phyloP scores from a whole-genome alignment of 1,140 invertebrate species.

The Procambarus clarkii region DNA sequence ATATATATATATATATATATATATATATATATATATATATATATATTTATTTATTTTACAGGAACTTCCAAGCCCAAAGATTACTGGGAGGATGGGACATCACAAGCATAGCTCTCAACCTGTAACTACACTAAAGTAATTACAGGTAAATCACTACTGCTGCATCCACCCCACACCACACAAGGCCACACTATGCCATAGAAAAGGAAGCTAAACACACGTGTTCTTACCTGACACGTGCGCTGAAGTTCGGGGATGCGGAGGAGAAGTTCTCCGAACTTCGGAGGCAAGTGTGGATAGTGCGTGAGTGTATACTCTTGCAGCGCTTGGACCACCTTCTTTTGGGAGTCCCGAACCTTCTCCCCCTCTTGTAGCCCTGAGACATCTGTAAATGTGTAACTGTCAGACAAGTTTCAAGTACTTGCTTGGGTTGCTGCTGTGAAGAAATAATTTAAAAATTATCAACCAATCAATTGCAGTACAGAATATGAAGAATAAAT shows the following conservation, averaged over 20 bases:
- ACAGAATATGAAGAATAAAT: not conserved
- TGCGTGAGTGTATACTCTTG: conserved; percentile 93
- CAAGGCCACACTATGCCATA: too few relatives aligned
- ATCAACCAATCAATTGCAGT: not conserved
- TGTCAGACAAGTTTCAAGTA: not conserved
- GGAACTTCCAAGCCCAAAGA: too few relatives aligned
- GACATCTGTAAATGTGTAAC: conserved; percentile 81
- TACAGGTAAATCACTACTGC: too few relatives aligned
- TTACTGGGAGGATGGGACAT: too few relatives aligned
- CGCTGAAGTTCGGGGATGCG: conserved; percentile 95
- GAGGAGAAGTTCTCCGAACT: conserved; percentile 94
- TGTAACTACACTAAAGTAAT: too few relatives aligned
- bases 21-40: too few relatives aligned
- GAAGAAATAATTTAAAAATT: conserved; percentile 5
- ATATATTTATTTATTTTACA: too few relatives aligned
- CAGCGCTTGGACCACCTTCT: conserved; percentile 93
- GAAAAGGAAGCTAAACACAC: too few relatives aligned
- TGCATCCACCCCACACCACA: too few relatives aligned
- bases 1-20: too few relatives aligned
- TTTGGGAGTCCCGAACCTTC: conserved; percentile 93
- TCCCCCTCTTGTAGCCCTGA: conserved; percentile 93
- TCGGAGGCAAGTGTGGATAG: conserved; percentile 93
- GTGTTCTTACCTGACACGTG: conserved; percentile 86
- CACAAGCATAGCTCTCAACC: too few relatives aligned
- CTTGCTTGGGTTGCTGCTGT: not conserved